Base-by-base conservation (phyloP, 2,113 vertebrate genomes). In the Uria lomvia region DNA sequence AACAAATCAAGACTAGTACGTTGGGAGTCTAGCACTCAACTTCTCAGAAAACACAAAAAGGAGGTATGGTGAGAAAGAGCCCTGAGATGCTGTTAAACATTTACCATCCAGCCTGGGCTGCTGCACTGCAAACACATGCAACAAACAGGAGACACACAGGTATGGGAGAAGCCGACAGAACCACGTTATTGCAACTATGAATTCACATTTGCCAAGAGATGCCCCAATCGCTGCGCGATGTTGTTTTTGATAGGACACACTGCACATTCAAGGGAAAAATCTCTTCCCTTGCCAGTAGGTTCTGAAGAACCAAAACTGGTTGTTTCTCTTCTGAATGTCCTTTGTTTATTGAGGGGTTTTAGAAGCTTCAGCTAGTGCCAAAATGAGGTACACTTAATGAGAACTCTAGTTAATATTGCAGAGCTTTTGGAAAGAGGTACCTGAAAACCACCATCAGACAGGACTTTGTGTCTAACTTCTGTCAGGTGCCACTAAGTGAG, bases 161-260 rank as follows among this genome's bases (percentile, higher is more conserved):
- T 24, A 5, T 0, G 40, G 52, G 24, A 23, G 47, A 58, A 55
- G 47, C 3, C 1, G 1, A 24, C 23, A 59, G 53, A 88, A 65
- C 19, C 40, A 6, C 13, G 0, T 18, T 21, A 62, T 1, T 20
- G 52, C 36, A 60, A 45, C 43, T 43, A 27, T 0, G 0, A 40
- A 52, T 27, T 49, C 92, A 34, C 40, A 15, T 42, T 79, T 76
- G 24, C 52, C 83, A n/a, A 32, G 53, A 89, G 52, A 47, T 32
- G 19, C 34, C 63, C n/a, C 49, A 21, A 14, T 4, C 40, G 15
- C 0, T 21, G 47, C 74, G 30, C 7, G 5, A 11, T 2, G 20
- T 15, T 78, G 66, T 18, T 40, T 68, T 23, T 36, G 58, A 40
- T 0, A 36, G 49, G n/a, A 72, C 7, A 18, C 34, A 21, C 34